Base-by-base conservation (phyloP, 2,797 vertebrate species). In the Eremophila alpestris region DNA sequence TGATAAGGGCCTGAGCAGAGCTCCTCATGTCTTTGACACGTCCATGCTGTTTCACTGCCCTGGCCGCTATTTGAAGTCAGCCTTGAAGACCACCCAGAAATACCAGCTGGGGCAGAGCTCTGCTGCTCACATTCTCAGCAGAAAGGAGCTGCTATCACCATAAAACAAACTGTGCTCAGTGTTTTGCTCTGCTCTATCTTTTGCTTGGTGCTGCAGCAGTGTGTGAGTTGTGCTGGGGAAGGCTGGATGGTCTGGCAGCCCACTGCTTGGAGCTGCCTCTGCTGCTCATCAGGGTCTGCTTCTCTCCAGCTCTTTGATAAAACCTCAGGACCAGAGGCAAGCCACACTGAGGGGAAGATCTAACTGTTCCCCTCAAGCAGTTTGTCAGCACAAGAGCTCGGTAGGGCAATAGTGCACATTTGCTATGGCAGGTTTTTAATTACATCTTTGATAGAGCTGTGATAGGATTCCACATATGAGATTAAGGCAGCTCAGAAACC, bases 341-440 rank as follows among this genome's bases (percentile, higher is more conserved):
- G 74, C 60, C 93, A 89, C 60, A 34, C 0, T 43, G 86, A 87
- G 67, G 45, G 43, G 60, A 92, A 95, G 93, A 97, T 97, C 94
- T 96, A 96, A 95, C 94, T 65, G 84, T 77, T 63, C 68, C 83
- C 91, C 73, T 93, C 94, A 74, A 89, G 94, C 93, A 89, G 91
- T 93, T 95, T 94, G 90, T 95, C 90, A 96, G 83, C 60, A 56
- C 56, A 40, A 95, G 91, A 88, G 77, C 82, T 89, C 23, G 54
- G 94, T 38, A 69, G 93, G 94, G 95, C 95, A 94, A 94, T 23
- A 95, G 88, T 92, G 93, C 93, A 96, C 94, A 20, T 96, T 96
- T 96, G 96, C 91, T 96, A 93, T 96, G 94, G 94, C 82, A 95
- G 91, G 90, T 89, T 96, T 97, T 94, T 96, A 96, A 94, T 93